These are phyloP conservation scores for Dryococelus australis DNA, from an alignment of 2,888 invertebrate species.

Conservation along the genomic window DNA sequence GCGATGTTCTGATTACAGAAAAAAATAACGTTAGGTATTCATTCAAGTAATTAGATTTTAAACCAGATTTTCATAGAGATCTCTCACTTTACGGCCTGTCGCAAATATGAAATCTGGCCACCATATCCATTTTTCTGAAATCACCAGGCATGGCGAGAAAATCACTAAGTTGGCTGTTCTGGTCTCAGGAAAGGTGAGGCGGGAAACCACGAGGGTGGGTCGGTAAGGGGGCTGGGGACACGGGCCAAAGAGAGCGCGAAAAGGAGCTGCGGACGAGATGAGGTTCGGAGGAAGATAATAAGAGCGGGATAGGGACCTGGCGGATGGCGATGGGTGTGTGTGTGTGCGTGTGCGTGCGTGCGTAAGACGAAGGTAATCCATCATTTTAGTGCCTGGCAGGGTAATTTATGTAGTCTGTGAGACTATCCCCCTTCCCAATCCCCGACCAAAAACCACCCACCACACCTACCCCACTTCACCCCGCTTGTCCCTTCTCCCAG, in stretches of 20 bases:
- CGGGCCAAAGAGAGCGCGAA: neutral
- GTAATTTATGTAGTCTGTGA: slow-evolving; percentile 32
- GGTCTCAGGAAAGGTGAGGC: no score
- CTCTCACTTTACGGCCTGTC: no score
- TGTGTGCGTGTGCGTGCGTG: neutral
- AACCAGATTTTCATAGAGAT: no score
- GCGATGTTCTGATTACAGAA: no score
- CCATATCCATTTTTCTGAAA: no score
- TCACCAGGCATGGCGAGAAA: no score
- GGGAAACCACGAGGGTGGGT: neutral
- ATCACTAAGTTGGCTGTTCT: no score
- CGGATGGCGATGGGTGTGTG: slow-evolving; percentile 11
- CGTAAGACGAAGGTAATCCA: slow-evolving; percentile 40
- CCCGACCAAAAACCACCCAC: neutral
- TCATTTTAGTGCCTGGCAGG: slow-evolving; percentile 38
- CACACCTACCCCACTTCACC: slow-evolving; percentile 11
- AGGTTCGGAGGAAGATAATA: slow-evolving; percentile 12
- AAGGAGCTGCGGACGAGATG: neutral
- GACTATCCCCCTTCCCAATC: neutral
- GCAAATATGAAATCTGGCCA: no score
- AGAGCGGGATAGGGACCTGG: neutral
- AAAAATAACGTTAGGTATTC: no score
- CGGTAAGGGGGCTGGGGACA: neutral
- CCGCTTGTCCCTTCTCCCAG: slow-evolving; percentile 27
- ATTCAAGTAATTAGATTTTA: no score